Evolutionary conservation across 2,888 invertebrate species (phyloP).

Genomic region (Stegana nigrithorax): DNA sequence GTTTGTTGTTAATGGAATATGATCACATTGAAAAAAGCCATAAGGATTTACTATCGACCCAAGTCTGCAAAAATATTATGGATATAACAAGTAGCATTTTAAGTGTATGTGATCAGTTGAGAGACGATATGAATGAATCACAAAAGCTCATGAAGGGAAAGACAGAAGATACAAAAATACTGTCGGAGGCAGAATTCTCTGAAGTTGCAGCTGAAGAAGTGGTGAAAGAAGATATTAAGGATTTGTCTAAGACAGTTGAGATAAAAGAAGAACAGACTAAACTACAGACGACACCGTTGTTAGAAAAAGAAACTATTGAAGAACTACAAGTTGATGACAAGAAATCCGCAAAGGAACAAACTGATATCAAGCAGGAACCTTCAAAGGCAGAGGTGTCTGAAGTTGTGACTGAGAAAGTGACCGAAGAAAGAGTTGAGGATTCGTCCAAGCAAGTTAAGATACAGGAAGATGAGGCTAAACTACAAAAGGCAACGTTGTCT

Average conservation of each 20-base stretch:
- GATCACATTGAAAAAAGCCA: constrained; percentile 46
- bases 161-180: background rate
- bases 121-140: background rate
- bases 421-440: constrained; percentile 3
- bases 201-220: background rate
- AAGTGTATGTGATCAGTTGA: background rate
- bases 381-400: background rate
- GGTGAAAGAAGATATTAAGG: background rate
- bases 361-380: constrained; percentile 4
- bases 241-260: constrained; percentile 2
- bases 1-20: constrained; percentile 37
- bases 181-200: background rate
- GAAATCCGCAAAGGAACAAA: constrained; percentile 33
- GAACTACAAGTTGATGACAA: constrained; percentile 21
- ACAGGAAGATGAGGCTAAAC: background rate
- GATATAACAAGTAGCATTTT: constrained; percentile 13
- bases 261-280: background rate
- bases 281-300: background rate
- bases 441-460: background rate
- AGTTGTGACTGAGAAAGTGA: background rate
- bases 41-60: constrained; percentile 28
- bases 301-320: constrained; percentile 18
- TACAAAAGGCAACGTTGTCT: background rate
- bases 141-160: background rate
- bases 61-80: constrained; percentile 32